phyloP scores from a whole-genome alignment of 1,140 invertebrate genomes.

The Globodera ellingtonae region DNA sequence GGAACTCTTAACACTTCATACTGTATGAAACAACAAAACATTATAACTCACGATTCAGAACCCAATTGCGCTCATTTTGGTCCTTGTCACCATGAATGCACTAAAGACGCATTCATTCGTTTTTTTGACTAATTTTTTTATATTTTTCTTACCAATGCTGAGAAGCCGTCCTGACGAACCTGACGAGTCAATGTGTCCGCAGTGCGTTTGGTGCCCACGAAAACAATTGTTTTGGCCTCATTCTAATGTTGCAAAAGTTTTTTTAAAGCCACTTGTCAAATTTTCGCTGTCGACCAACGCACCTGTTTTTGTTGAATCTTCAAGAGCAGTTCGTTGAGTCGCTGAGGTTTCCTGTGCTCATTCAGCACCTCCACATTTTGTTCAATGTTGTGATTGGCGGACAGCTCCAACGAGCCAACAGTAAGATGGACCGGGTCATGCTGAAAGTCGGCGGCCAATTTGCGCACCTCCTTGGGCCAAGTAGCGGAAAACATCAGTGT shows the following conservation, averaged over 20 bases:
- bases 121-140: background rate
- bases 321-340: slow-evolving; percentile 25
- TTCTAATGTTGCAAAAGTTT: slow-evolving; percentile 68
- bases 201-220: slow-evolving; percentile 96
- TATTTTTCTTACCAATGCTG: slow-evolving; percentile 73
- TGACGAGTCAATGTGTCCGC: slow-evolving; percentile 85
- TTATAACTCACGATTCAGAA: slow-evolving; percentile 22
- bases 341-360: slow-evolving; percentile 90
- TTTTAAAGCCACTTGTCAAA: too few species aligned
- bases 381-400: slow-evolving; percentile 80
- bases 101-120: background rate
- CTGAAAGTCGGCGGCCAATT: slow-evolving; percentile 89
- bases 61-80: slow-evolving; percentile 78
- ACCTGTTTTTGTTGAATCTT: slow-evolving; percentile 31
- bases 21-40: background rate
- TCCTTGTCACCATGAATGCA: slow-evolving; percentile 95
- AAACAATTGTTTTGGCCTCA: slow-evolving; percentile 78
- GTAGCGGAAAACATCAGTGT: slow-evolving; percentile 98
- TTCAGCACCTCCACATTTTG: slow-evolving; percentile 99
- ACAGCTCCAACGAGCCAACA: slow-evolving; percentile 76
- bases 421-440: slow-evolving; percentile 88
- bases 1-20: slow-evolving; percentile 72
- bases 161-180: slow-evolving; percentile 72
- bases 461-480: slow-evolving; percentile 93
- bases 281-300: background rate